Evolutionary conservation across 2,113 vertebrate species (phyloP).

Genomic region (Chamaetylas fuelleborni): DNA sequence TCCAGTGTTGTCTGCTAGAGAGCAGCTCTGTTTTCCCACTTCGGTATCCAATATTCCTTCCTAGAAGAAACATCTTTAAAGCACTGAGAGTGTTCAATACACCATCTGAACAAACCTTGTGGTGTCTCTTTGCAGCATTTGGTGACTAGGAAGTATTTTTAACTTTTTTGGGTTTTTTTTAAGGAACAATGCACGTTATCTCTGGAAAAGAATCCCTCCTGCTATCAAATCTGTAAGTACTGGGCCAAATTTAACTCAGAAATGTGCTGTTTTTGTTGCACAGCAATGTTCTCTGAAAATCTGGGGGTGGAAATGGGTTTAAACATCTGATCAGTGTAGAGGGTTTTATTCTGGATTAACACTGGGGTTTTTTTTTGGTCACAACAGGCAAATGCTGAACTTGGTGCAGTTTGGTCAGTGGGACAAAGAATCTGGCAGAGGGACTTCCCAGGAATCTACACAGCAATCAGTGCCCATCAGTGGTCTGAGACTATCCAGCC

Average conservation of each 20-base stretch:
- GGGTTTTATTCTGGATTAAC: not conserved
- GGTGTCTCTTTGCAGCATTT: not conserved
- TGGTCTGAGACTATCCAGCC: slow-evolving; percentile 93
- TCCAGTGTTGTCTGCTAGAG: not conserved
- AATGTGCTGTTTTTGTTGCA: not conserved
- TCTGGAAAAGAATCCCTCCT: slow-evolving; percentile 95
- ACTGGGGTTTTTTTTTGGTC: not conserved
- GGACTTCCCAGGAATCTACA: slow-evolving; percentile 94
- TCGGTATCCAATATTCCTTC: not conserved
- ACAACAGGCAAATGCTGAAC: slow-evolving; percentile 87
- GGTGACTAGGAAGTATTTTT: not conserved
- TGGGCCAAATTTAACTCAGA: not conserved
- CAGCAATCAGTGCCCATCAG: slow-evolving; percentile 83
- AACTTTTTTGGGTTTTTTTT: not conserved
- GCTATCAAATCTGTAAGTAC: slow-evolving; percentile 82
- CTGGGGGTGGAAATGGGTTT: not conserved
- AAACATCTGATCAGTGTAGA: rapidly evolving
- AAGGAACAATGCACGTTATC: slow-evolving; percentile 95
- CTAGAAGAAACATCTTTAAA: not conserved
- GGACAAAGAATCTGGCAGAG: slow-evolving; percentile 96
- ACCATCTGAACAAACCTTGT: not conserved
- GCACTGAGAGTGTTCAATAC: not conserved
- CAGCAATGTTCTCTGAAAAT: not conserved
- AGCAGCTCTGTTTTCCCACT: not conserved
- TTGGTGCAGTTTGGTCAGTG: slow-evolving; percentile 90